Evolutionary conservation across 2,797 vertebrate species (phyloP), one percentile per base, ranked within the genome.

Genomic region (Threskiornis aethiopicus): DNA sequence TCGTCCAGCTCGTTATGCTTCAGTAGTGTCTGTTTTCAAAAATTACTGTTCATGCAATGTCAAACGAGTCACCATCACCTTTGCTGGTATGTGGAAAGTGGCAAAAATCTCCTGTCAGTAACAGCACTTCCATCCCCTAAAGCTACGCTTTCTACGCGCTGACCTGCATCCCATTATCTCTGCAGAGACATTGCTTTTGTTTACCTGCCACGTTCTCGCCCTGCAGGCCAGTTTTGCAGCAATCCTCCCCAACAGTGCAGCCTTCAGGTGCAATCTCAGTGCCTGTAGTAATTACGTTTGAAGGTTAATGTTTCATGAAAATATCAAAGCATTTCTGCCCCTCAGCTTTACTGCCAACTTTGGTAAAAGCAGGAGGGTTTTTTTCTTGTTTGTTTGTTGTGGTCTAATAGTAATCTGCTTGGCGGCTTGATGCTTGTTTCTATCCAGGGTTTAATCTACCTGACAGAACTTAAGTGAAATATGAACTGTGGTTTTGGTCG

Each of bases 291-390:
- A 91, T 90, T 49, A 57, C 6, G 35, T 76, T 91, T 76, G 79
- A 95, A 94, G 79, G 90, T 94, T 94, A 92, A 95, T 69, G 88
- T 92, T 89, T 94, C 90, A 64, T 61, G 77, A 91, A 86, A 90
- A 88, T 49, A 86, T 54, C 24, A 80, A 92, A 82, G 72, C 4
- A 0, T 76, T 79, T 84, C 87, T 97, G 75, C 84, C 71, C 44
- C 59, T 71, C 51, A 54, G 87, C 82, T 71, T 62, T 42, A 19
- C 55, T 15, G 7, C 3, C 2, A 16, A 62, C 87, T 93, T 91
- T 28, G 58, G 59, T 41, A 64, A 35, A 79, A 84, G 73, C 21
- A 11, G 5, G 58, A n/a, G 59, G 14, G 5, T 21, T 64, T 42
- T 42, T 11, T 37, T 6, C 37, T 92, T 78, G 67, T 85, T 72